Evolutionary conservation across 2,113 vertebrate species (phyloP), one percentile per base, ranked within the genome.

Genomic region (Antidorcas marsupialis): DNA sequence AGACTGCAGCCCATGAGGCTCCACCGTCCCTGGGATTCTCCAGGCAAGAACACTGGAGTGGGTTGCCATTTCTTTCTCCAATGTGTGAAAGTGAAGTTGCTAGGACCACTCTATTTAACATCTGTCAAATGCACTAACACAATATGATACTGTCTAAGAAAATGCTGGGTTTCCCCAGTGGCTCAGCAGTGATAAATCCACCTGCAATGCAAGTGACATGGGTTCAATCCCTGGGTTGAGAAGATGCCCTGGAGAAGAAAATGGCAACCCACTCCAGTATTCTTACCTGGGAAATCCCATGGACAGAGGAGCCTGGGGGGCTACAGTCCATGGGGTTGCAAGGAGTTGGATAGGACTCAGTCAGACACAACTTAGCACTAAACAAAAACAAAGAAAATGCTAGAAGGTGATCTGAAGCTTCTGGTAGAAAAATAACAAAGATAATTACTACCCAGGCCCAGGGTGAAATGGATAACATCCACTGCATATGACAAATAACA

Each of bases 371-470:
- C 64, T 36, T 71, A 71, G 64, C n/a, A 71, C 4, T 71, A 21
- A 14, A 76, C 23, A 76, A 25, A 21, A 74, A 76, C 71, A 76
- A n/a, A 88, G 52, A 59, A 93, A 89, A 94, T 25, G n/a, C 62
- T 64, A 86, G n/a, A 84, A 89, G 87, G 82, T 13, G 6, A 87
- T 30, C 36, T 88, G 67, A 62, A 91, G 93, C 12, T 89, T 88
- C 88, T 53, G 57, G 10, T 27, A 91, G 86, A 82, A 97, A 97
- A 91, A 88, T 52, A 94, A 95, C 21, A 23, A 94, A 89, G 85
- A 95, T 43, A 85, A 89, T 76, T 36, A 84, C 47, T 43, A 59
- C 28, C 9, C 52, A 89, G 33, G 50, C 16, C 78, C 47, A 7
- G 11, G 21, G 27, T 53, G 90, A 84, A 55, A 60, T 52, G 36